These are phyloP conservation scores for Phorcus lineatus DNA, from an alignment of 2,888 invertebrate genomes.

Conservation along the genomic window DNA sequence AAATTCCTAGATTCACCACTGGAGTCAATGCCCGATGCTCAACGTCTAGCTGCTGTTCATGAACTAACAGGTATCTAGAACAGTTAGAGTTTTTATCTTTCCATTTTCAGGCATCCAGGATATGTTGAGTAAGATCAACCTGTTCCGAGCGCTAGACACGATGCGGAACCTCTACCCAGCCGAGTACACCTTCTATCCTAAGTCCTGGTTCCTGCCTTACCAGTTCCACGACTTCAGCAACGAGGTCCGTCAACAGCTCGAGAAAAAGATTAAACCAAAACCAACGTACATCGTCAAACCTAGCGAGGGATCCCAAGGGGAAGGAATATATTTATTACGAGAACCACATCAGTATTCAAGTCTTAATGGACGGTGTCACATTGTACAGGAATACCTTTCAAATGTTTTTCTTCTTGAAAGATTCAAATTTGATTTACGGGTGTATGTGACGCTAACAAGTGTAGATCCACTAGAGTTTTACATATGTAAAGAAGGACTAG, in stretches of 20 bases:
- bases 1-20: no score
- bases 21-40: no score
- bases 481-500: constrained; percentile 74
- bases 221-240: constrained; percentile 72
- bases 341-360: constrained; percentile 72
- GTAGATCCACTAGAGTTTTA: constrained; percentile 76
- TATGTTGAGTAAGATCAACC: constrained; percentile 75
- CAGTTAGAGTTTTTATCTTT: neutral
- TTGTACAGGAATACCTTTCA: constrained; percentile 76
- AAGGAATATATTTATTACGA: constrained; percentile 77
- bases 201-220: constrained; percentile 77
- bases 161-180: constrained; percentile 76
- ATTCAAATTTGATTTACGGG: constrained; percentile 77
- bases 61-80: neutral
- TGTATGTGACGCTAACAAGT: constrained; percentile 76
- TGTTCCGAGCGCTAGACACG: constrained; percentile 75
- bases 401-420: constrained; percentile 75
- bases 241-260: constrained; percentile 55
- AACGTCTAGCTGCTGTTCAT: no score
- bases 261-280: constrained; percentile 52
- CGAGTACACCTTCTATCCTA: constrained; percentile 77
- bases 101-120: constrained; percentile 75
- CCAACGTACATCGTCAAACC: constrained; percentile 77
- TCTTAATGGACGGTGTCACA: constrained; percentile 52
- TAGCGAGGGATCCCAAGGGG: constrained; percentile 77